Evolutionary conservation across 2,888 invertebrate genomes (phyloP), one percentile per base, ranked within the genome.

Genomic region (Prosopocoilus inquinatus): DNA sequence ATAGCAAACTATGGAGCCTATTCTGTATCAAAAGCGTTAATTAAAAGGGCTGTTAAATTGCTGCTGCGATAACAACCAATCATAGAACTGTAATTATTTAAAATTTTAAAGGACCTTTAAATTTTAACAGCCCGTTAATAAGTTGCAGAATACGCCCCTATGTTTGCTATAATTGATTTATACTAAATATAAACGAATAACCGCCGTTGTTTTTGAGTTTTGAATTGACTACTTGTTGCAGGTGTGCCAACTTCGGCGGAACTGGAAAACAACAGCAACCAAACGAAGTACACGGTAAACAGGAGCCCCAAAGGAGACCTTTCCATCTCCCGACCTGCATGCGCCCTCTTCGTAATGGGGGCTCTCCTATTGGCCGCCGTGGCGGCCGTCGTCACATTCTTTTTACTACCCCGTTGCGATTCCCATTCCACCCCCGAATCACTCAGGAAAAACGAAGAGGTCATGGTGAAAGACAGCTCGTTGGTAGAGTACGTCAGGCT

Each of bases 271-370:
- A 75, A 74, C 65, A 66, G 67, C 55, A 71, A 72, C 62, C 73
- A 73, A 52, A 76, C 73, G 51, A 76, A 76, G 55, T 77, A 77
- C 61, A 76, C 76, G 1, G 69, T 77, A 2, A 77, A 77, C 61
- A 58, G 67, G 48, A 34, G 47, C 41, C 58, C 62, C 41, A 66
- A 63, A 39, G 72, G 70, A 46, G 61, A 75, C 36, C 61, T 73
- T 8, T 57, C 66, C 7, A 70, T 77, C 63, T 71, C 77, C 2
- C 75, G 69, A 63, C 63, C 74, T 4, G 64, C 71, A n/a, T 73
- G 76, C 51, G 66, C 64, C 53, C 64, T 77, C 15, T 71, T 78
- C 69, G 72, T 71, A 5, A 66, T 76, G 54, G 75, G 74, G 2
- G 73, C 75, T 8, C 34, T 77, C 9, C 57, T 75, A 2, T 60